phyloP scores from a whole-genome alignment of 2,797 vertebrate species.

The Myotis pilosus region DNA sequence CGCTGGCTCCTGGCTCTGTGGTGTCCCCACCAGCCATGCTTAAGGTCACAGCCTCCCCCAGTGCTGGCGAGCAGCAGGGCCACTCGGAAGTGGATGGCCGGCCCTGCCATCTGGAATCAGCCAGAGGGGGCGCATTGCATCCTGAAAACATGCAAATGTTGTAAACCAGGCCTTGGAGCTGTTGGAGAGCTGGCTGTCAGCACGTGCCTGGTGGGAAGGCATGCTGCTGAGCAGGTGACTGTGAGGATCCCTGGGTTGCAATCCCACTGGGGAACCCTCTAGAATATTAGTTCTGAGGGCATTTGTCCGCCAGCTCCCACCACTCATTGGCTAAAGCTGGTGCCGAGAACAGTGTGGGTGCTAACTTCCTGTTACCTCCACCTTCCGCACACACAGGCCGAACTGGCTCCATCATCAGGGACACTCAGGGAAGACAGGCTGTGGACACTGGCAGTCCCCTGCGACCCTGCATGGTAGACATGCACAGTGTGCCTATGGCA shows the following conservation, averaged over 20 bases:
- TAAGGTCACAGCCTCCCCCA: no score
- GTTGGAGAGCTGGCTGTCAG: neutral
- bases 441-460: accelerated
- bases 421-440: no score
- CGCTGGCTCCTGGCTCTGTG: neutral
- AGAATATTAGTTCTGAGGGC: neutral
- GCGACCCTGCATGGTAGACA: accelerated
- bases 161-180: accelerated
- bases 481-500: accelerated
- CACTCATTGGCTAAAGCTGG: neutral
- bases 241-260: no score
- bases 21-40: neutral
- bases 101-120: no score
- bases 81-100: accelerated
- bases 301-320: no score
- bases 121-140: accelerated
- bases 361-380: no score
- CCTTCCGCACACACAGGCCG: accelerated
- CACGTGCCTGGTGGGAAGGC: no score
- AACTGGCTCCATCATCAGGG: neutral
- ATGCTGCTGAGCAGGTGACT: accelerated
- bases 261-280: neutral
- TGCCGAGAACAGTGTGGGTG: accelerated
- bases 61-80: neutral
- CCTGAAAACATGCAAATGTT: accelerated